Base-by-base conservation (phyloP, 2,113 vertebrate genomes). In the Hemicordylus capensis region DNA sequence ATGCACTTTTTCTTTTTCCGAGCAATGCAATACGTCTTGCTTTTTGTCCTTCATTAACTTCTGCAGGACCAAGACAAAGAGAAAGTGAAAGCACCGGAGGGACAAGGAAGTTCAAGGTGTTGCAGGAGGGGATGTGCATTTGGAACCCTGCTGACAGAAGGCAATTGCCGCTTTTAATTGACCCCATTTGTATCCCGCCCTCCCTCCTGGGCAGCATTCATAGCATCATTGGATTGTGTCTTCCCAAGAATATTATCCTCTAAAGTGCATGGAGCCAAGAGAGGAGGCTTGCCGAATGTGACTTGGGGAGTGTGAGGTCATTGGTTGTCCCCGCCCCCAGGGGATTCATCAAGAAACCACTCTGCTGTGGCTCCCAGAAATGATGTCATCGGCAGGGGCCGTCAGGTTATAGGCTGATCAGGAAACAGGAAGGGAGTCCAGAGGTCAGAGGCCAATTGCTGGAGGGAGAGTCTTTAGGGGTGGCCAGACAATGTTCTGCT, bases 1-100 rank as follows among this genome's bases (percentile, higher is more conserved):
- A 89, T 88, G 63, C 26, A 74, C 7, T 77, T 31, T 76, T 90
- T 86, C 85, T 72, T 90, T 51, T 89, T 90, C 70, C 76, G 72
- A 83, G 44, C 22, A 85, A 0, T n/a, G 37, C 64, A 54, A 42
- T 85, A 73, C 81, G 90, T 90, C 75, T 91, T 93, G 83, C 51
- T 76, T 76, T 89, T 90, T 80, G 63, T 74, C 83, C 77, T 93
- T 95, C 88, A 19, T 89, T 93, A 93, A 88, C 44, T 81, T 59
- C 79, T 90, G 26, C 80, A 2, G 20, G 20, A 44, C 20, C 83
- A 76, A 37, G 12, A 76, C 9, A 39, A 26, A 59, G 54, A 3
- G 8, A 86, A 59, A 76, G 7, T 1, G 28, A 69, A 42, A 28
- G 8, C 3, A 81, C 39, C 51, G 24, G 0, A 66, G 39, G 7